phyloP scores from a whole-genome alignment of 2,888 invertebrate genomes.

The Ceriagrion tenellum region DNA sequence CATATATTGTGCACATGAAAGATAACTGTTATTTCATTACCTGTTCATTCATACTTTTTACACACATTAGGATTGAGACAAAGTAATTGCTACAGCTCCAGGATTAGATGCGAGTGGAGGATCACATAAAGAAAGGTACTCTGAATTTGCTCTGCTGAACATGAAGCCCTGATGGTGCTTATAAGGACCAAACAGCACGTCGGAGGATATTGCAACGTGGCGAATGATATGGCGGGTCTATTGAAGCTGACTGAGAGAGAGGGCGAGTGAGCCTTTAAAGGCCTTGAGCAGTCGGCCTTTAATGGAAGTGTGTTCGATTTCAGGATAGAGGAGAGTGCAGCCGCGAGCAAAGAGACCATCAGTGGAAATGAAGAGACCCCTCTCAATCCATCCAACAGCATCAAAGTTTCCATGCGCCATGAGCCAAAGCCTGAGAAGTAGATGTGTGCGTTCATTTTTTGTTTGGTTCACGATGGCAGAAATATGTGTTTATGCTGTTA shows the following conservation, averaged over 20 bases:
- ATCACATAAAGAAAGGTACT: conserved; percentile 57
- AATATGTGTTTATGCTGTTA: conserved; percentile 57
- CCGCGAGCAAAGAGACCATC: conserved; percentile 71
- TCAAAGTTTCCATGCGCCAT: conserved; percentile 66
- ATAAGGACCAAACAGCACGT: conserved; percentile 64
- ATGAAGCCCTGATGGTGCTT: conserved; percentile 68
- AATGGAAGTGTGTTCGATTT: conserved; percentile 71
- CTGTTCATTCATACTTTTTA: conserved; percentile 64
- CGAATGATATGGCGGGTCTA: conserved; percentile 41
- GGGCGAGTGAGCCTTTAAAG: background rate
- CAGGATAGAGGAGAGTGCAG: conserved; percentile 71
- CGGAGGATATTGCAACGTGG: conserved; percentile 44
- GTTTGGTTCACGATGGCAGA: conserved; percentile 53
- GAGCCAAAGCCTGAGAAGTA: conserved; percentile 68
- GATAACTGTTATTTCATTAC: conserved; percentile 33
- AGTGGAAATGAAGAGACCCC: conserved; percentile 71
- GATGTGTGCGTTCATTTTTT: conserved; percentile 47
- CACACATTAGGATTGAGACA: conserved; percentile 59
- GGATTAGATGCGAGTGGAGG: conserved; percentile 58
- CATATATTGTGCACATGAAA: conserved; percentile 3
- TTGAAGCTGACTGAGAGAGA: conserved; percentile 45
- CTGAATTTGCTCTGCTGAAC: conserved; percentile 50
- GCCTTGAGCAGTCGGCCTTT: conserved; percentile 68
- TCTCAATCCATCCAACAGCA: conserved; percentile 69
- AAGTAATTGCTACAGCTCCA: conserved; percentile 59